Base-by-base conservation (phyloP, 2,888 invertebrate species). In the Spicauda simplicius region DNA sequence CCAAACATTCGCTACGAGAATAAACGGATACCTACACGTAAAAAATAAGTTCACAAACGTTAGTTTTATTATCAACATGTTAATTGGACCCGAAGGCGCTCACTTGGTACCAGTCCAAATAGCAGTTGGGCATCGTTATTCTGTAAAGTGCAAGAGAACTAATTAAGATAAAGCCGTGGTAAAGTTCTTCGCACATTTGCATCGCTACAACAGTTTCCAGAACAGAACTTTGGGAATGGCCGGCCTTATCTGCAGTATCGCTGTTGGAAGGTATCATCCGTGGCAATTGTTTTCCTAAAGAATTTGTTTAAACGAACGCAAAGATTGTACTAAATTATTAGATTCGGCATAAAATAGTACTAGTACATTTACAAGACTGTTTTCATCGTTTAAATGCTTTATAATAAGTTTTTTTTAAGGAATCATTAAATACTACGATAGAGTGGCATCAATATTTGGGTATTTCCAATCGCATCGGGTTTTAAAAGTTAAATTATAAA, bases 61-160 rank as follows among this genome's bases (percentile, higher is more conserved):
- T 83, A 79, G 79, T 86, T 88, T 86, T 84, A 87, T 82, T 87
- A 85, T 83, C 81, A 84, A 81, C 85, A 85, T 88, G 87, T 86
- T 89, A 89, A 90, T 88, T 89, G 86, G 81, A 78, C 80, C 79
- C 81, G 81, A 82, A 85, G 83, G 85, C 84, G 73, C 71, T 76
- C 73, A 69, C 78, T 88, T 90, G 91, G 91, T 85, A 74, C 77
- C 70, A 74, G 60, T 84, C 91, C 91, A 91, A 91, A 89, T 88
- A 84, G 85, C 72, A 70, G 77, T 72, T 69, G 62, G 57, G 72
- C 65, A 64, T 55, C 67, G 68, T 70, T 75, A 76, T 72, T 71
- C 72, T 72, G 61, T 68, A 67, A 73, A 70, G 67, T 73, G 67
- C 64, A 71, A 62, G 56, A 62, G 67, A 62, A 68, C 62, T 67